Base-by-base conservation (phyloP, 2,797 vertebrate species). In the Erethizon dorsatum region DNA sequence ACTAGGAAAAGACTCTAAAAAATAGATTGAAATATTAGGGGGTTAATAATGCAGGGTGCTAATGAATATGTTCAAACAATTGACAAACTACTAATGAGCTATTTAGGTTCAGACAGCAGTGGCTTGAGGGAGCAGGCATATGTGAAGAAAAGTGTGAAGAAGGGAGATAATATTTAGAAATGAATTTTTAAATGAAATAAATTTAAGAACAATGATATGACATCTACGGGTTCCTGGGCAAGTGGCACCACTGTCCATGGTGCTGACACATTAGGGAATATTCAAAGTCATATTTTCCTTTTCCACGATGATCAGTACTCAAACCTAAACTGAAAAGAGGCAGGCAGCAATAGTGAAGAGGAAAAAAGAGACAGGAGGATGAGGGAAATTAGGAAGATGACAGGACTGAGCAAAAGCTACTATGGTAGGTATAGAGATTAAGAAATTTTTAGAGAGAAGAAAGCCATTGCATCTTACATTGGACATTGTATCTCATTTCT, bases 101-200 rank as follows among this genome's bases (percentile, higher is more conserved):
- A 65, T 78, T 61, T 89, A 41, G 45, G 92, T 22, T n/a, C 69
- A 61, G 4, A 89, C 8, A 85, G 10, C 22, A 2, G 28, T 91
- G 45, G 9, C 20, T 95, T 82, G 26, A 69, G 15, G 17, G 14
- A 37, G 1, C 10, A 90, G 24, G 15, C 26, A 47, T 85, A 1
- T 83, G 11, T 47, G 33, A 93, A 91, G 5, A 18, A 79, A 83
- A 59, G 1, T 77, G 11, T 41, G 33, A 93, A 89, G 5, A 26
- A 80, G 86, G 47, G 0, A 57, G 26, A 7, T 47, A 61, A 59
- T 61, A 82, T 91, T 77, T 82, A 67, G 45, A 93, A 88, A 56
- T 31, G 18, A 83, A 63, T 63, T 59, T 73, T 31, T 83, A 93
- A 65, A 75, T 94, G 20, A 88, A 95, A 63, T 59, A 83, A 5